A percentile compares a stretch with the other conserved stretches of the same genome.
Conservation (phyloP, 2,113 vertebrate genomes). For the Illadopsis cleaveri region DNA sequence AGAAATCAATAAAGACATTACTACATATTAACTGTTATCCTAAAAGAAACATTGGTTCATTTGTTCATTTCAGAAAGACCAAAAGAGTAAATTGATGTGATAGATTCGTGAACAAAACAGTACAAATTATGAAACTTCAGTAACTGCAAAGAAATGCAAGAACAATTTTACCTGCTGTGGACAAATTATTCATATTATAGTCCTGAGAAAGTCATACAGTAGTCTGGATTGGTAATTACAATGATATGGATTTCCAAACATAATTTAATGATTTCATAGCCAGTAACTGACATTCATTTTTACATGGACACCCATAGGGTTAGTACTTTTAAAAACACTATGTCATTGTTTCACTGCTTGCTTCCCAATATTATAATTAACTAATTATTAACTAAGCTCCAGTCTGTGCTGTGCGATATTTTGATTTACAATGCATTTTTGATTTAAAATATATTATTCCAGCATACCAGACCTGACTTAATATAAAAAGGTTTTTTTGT, state of each 20-base stretch:
- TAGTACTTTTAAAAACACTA: background rate
- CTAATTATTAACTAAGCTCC: background rate
- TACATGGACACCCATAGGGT: background rate
- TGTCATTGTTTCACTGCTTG: background rate
- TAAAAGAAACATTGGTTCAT: background rate
- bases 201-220: background rate
- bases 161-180: background rate
- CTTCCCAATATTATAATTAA: background rate
- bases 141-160: background rate
- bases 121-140: background rate
- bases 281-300: background rate
- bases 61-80: background rate
- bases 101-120: background rate
- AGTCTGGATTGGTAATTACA: background rate
- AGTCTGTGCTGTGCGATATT: background rate
- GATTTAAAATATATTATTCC: background rate
- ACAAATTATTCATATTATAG: background rate
- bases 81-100: background rate
- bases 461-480: background rate
- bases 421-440: background rate
- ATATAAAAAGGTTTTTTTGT: fast-evolving
- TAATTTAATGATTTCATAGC: background rate
- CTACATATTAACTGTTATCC: background rate
- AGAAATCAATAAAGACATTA: background rate
- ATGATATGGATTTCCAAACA: background rate